Evolutionary conservation across 2,888 invertebrate species (phyloP).

Genomic region (Stegana nigrithorax): DNA sequence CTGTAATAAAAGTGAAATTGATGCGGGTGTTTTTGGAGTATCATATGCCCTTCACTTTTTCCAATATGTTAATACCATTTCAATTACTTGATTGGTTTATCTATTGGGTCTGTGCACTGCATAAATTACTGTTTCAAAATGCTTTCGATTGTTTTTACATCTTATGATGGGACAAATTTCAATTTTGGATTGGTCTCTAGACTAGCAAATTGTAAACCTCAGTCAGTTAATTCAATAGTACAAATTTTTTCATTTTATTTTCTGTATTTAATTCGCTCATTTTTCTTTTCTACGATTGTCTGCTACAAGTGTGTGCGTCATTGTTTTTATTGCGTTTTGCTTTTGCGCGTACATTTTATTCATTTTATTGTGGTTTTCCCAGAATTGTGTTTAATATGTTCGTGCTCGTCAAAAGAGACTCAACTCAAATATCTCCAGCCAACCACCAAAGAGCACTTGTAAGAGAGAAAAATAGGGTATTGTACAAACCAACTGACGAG

Average conservation of each 20-base stretch:
- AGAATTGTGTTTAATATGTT: conserved; percentile 26
- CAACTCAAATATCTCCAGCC: too few relatives aligned
- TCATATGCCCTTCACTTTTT: conserved; percentile 1
- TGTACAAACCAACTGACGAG: too few relatives aligned
- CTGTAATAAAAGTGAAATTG: neutral
- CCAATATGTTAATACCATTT: neutral
- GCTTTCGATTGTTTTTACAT: too few relatives aligned
- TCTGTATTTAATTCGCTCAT: neutral
- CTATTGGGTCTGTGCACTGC: neutral
- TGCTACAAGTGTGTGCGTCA: conserved; percentile 64
- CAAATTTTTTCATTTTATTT: too few relatives aligned
- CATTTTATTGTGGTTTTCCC: conserved; percentile 51
- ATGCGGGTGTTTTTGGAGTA: neutral
- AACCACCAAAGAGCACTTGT: neutral
- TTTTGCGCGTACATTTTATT: conserved; percentile 49
- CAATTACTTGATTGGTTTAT: neutral
- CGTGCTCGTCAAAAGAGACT: neutral
- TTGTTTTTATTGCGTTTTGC: conserved; percentile 62
- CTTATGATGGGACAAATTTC: too few relatives aligned
- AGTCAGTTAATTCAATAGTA: neutral
- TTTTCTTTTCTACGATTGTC: too few relatives aligned
- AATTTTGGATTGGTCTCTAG: neutral
- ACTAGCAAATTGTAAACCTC: too few relatives aligned
- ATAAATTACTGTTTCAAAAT: neutral
- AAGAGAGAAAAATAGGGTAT: conserved; percentile 1